These are phyloP conservation scores for Equus quagga DNA, from an alignment of 2,113 vertebrate species.

Conservation along the genomic window DNA sequence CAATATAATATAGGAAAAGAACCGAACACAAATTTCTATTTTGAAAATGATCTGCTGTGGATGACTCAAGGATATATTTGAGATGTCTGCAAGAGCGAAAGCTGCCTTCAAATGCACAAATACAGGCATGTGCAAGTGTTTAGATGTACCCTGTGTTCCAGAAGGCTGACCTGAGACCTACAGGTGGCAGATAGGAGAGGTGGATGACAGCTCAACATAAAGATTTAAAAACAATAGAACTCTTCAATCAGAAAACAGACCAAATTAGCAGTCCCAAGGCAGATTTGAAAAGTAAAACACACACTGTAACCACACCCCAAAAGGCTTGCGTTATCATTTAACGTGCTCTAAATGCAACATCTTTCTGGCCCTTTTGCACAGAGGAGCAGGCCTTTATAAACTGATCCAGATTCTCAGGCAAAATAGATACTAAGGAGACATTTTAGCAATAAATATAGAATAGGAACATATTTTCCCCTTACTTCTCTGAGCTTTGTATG, in stretches of 20 bases:
- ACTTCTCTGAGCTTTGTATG: neutral
- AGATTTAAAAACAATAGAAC: neutral
- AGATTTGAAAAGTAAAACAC: neutral
- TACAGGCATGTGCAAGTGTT: neutral
- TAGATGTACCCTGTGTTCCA: neutral
- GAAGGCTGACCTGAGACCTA: neutral
- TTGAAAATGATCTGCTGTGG: neutral
- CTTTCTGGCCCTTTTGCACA: neutral
- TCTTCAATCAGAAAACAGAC: neutral
- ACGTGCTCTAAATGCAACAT: neutral
- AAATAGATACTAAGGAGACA: neutral
- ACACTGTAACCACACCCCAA: neutral
- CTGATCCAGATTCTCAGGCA: neutral
- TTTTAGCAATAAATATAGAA: neutral
- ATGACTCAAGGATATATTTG: neutral
- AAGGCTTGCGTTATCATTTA: neutral
- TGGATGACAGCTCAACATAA: conserved; percentile 8
- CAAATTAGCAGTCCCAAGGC: neutral
- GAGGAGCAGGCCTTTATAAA: neutral
- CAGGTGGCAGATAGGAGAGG: neutral
- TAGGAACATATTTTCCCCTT: neutral
- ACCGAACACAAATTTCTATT: neutral
- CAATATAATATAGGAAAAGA: neutral
- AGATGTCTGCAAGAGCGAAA: neutral
- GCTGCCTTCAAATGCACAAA: neutral